Evolutionary conservation across 2,888 invertebrate species (phyloP), one percentile per base, ranked within the genome.

Genomic region (Xestobium rufovillosum): DNA sequence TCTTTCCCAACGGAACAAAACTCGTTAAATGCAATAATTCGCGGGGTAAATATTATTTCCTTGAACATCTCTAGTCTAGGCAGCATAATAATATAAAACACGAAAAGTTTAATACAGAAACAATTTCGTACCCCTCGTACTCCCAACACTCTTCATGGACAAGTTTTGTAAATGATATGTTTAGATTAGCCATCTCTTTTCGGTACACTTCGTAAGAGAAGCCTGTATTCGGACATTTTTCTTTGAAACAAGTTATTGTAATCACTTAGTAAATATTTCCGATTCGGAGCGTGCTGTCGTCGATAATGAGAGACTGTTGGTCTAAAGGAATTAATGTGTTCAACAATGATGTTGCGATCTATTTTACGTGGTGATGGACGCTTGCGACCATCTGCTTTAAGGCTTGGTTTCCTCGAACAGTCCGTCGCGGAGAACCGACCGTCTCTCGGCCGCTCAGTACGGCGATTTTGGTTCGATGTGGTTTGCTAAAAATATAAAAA

Each of bases 61-160:
- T 49, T 46, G 31, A 48, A 47, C 27, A 25, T 41, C 8, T 44
- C 35, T 13, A 26, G 30, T 6, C 43, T 37, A n/a, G 43, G 46
- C 14, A 44, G 16, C 44, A 43, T 49, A n/a, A 42, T 39, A 15
- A 42, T 40, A 39, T 41, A 31, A 31, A 39, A 23, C 26, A 37
- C n/a, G n/a, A n/a, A 26, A 25, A 30, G n/a, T 25, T 19, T 4
- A 6, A 11, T 9, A 23, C 14, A 14, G 14, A 12, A 26, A 10
- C 23, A 12, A 13, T 17, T 3, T 35, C 26, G 25, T 41, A 50
- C 11, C 14, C 15, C n/a, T n/a, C n/a, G n/a, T n/a, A n/a, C n/a
- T n/a, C n/a, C n/a, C n/a, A n/a, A n/a, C n/a, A n/a, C n/a, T 48
- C 49, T 39, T 48, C 47, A 29, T 47, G 29, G 8, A 41, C 47